Percentiles rank a stretch among this genome's conserved stretches.
Conservation (phyloP, 1,140 invertebrate genomes). For the Diachasma alloeum region DNA sequence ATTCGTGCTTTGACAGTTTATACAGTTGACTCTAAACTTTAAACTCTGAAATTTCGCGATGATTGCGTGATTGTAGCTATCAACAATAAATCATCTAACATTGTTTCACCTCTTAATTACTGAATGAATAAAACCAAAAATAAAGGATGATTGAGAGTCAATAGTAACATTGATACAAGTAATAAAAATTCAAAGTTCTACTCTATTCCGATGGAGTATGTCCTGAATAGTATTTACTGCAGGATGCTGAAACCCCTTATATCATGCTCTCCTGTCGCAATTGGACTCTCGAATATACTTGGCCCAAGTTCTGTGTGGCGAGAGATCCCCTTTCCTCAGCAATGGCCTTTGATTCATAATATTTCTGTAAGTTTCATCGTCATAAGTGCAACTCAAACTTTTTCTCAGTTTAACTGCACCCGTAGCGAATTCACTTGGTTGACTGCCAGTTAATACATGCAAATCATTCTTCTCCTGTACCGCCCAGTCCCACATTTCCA, state of each 20-base stretch:
- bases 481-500: conserved; percentile 79
- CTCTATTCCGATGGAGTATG: neutral
- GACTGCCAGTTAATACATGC: conserved; percentile 71
- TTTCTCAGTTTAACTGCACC: conserved; percentile 72
- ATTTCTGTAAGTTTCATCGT: conserved; percentile 66
- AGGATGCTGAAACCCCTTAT: conserved; percentile 19
- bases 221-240: neutral
- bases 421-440: conserved; percentile 57
- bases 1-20: too few relatives aligned
- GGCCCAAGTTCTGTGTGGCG: conserved; percentile 74
- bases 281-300: conserved; percentile 76
- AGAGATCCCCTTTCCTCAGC: conserved; percentile 66
- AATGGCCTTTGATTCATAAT: conserved; percentile 67
- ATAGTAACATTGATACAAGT: neutral
- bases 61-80: too few relatives aligned
- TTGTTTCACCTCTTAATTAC: too few relatives aligned
- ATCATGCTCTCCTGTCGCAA: conserved; percentile 66
- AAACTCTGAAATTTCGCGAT: too few relatives aligned
- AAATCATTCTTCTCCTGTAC: conserved; percentile 71
- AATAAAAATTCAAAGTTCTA: neutral
- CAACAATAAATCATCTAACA: too few relatives aligned
- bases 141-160: neutral
- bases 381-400: conserved; percentile 72
- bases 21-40: too few relatives aligned
- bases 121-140: too few relatives aligned